A percentile compares a stretch with the other conserved stretches of the same genome.
Conservation (phyloP, 2,797 vertebrate genomes). For the Rhabdophis nuchalis region DNA sequence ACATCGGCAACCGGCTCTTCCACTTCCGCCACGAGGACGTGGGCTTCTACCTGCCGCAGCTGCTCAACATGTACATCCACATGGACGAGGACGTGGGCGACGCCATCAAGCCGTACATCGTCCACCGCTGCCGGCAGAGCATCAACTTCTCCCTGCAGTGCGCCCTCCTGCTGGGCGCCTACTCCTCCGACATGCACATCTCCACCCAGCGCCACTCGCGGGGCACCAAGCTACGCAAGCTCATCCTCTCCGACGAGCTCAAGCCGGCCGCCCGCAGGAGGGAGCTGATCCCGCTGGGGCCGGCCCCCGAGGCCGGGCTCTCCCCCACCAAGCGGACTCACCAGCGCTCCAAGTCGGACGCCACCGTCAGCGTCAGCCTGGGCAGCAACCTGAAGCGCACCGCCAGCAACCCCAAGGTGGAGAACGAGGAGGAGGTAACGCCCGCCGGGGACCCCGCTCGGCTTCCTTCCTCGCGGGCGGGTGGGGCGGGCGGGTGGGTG, state of each 20-base stretch:
- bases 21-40: conserved; percentile 89
- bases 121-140: conserved; percentile 93
- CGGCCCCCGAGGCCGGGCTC: conserved; percentile 72
- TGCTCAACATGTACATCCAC: conserved; percentile 99
- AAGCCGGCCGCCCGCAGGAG: conserved; percentile 79
- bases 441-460: no score
- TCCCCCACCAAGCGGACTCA: conserved; percentile 95
- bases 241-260: conserved; percentile 94
- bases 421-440: conserved; percentile 91
- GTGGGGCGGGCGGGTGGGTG: fast-evolving
- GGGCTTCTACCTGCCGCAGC: conserved; percentile 93
- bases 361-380: conserved; percentile 87
- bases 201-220: conserved; percentile 93
- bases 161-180: conserved; percentile 90
- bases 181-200: conserved; percentile 98
- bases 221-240: conserved; percentile 88
- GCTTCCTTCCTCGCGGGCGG: not conserved
- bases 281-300: conserved; percentile 65
- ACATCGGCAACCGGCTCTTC: conserved; percentile 95
- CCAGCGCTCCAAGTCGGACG: conserved; percentile 95
- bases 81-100: conserved; percentile 97
- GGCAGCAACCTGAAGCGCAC: conserved; percentile 94
- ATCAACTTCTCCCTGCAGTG: conserved; percentile 91
- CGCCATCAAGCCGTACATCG: conserved; percentile 95
- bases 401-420: conserved; percentile 94